A percentile compares a stretch with the other conserved stretches of the same genome.
Evolutionary conservation across 2,888 invertebrate species (phyloP).

Genomic region (Brenthis daphne): DNA sequence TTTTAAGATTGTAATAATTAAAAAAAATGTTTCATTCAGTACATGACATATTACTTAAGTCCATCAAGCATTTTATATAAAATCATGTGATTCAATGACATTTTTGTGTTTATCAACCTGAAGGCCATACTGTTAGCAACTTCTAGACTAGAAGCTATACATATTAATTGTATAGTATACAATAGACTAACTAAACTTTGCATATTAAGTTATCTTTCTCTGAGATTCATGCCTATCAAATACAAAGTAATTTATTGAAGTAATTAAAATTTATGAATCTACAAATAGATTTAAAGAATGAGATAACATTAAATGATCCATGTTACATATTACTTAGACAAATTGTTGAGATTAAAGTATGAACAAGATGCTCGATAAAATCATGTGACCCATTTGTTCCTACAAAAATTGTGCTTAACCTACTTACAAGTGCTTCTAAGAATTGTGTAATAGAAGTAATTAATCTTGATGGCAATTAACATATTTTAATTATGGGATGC

Average conservation of each 20-base stretch:
- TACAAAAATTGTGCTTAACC: neutral
- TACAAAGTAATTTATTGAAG: too few species aligned
- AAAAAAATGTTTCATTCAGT: too few species aligned
- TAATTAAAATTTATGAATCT: too few species aligned
- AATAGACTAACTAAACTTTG: too few species aligned
- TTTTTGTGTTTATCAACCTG: neutral
- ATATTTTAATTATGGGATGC: neutral
- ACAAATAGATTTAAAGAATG: too few species aligned
- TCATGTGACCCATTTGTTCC: conserved; percentile 13
- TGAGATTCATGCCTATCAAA: too few species aligned
- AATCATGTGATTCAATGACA: conserved; percentile 19
- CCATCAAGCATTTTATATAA: neutral
- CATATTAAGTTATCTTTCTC: too few species aligned
- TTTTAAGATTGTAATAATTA: too few species aligned
- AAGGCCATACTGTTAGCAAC: neutral
- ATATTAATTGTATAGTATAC: too few species aligned
- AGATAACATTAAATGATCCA: too few species aligned
- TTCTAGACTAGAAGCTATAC: neutral
- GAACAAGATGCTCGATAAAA: neutral
- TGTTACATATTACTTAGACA: too few species aligned
- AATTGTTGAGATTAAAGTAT: neutral
- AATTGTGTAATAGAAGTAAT: conserved; percentile 2
- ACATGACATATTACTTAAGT: too few species aligned
- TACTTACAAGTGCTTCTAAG: neutral
- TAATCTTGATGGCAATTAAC: conserved; percentile 10